These are phyloP conservation scores for Physeter macrocephalus DNA, from an alignment of 2,113 vertebrate species.

Conservation along the genomic window DNA sequence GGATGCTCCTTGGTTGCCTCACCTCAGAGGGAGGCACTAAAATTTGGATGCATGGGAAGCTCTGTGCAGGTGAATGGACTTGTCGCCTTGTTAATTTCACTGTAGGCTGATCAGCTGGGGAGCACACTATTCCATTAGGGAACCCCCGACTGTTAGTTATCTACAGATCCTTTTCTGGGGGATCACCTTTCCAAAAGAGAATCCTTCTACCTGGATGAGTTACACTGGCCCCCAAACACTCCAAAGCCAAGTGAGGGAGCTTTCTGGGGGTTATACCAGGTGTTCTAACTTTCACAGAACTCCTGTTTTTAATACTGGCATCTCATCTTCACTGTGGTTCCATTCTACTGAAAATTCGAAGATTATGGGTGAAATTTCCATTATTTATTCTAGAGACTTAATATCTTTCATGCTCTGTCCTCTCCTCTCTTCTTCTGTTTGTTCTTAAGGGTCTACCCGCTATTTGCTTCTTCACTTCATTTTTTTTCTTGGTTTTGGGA, in stretches of 20 bases:
- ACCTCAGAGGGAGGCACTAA: background rate
- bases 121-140: background rate
- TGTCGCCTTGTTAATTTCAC: background rate
- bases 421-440: background rate
- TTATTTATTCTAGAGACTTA: background rate
- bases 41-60: background rate
- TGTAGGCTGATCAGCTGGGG: background rate
- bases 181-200: background rate
- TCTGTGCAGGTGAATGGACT: background rate
- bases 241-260: background rate
- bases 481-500: background rate
- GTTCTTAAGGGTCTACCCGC: background rate
- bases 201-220: background rate
- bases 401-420: background rate
- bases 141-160: background rate
- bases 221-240: background rate
- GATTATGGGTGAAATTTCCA: background rate
- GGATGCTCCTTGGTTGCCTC: background rate
- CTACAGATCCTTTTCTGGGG: background rate
- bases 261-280: fast-evolving
- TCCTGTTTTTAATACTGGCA: background rate
- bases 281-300: background rate
- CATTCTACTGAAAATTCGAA: background rate
- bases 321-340: background rate
- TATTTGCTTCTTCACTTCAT: background rate